Base-by-base conservation (phyloP, 2,888 invertebrate genomes). In the Caenorhabditis sinica region DNA sequence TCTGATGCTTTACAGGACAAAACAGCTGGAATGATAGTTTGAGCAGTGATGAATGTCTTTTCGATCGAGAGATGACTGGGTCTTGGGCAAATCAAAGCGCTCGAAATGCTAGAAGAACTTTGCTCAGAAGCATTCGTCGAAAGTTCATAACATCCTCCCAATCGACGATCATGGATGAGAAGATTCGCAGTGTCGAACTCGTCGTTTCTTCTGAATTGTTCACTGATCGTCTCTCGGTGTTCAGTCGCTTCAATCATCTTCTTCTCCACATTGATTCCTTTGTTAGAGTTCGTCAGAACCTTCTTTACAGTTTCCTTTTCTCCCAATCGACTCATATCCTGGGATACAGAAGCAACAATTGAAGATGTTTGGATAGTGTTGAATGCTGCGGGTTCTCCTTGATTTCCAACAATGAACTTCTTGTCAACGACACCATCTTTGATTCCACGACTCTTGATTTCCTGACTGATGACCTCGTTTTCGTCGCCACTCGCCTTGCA, bases 331-430 rank as follows among this genome's bases (percentile, higher is more conserved):
- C 71, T 71, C 63, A 89, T 68, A 17, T 87, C 83, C 15, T 87
- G 83, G 28, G 76, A 80, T 20, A 88, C 56, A 53, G 72, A 86
- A 36, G 84, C 65, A 23, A 71, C 66, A 11, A 85, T 82, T 17
- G 90, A 87, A 23, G 84, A 74, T 28, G 90, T 85, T 60, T 88
- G 90, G 20, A 87, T 88, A 9, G 89, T 88, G 0, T 63, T 82
- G n/a, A 89, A 36, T 4, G 45, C 45, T 9, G 69, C 65, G 8
- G 88, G 86, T 53, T 73, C 83, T 23, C 68, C 83, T 9, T 77
- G 49, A 53, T 90, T 90, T 13, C 85, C 80, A 49, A 85, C 71
- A 45, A 88, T 87, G 17, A 88, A 80, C 65, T 71, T 88, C 75
- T 76, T 86, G 25, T 88, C 82, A 6, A 75, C 61, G 9, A 61